phyloP scores from a whole-genome alignment of 2,797 vertebrate species.

The Propithecus deckenii region DNA sequence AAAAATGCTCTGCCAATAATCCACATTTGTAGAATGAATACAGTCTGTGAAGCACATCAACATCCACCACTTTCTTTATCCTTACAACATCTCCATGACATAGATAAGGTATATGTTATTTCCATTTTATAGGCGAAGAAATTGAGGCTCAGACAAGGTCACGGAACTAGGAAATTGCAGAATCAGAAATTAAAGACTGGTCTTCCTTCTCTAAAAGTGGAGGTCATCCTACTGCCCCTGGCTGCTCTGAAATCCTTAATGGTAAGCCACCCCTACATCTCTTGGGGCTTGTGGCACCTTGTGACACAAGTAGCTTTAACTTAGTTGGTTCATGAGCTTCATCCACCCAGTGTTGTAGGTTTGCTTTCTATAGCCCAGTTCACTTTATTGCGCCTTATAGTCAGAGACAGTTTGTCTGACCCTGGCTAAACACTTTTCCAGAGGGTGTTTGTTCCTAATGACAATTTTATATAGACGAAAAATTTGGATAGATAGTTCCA shows the following conservation, averaged over 20 bases:
- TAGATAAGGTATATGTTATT: not conserved
- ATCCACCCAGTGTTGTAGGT: not conserved
- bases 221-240: not conserved
- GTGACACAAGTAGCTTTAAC: not conserved
- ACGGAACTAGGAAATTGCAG: not conserved
- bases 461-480: not conserved
- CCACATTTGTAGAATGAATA: not conserved
- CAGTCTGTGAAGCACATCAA: not conserved
- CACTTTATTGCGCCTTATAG: not conserved
- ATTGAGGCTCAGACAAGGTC: not conserved
- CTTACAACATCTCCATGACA: not conserved
- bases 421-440: not conserved
- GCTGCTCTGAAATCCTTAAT: not conserved
- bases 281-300: not conserved
- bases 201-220: not conserved
- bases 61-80: not conserved
- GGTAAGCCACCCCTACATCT: not conserved
- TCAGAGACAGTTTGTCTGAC: not conserved
- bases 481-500: not conserved
- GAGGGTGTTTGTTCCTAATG: not conserved
- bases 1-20: not conserved
- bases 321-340: not conserved
- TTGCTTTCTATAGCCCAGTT: not conserved
- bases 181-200: not conserved
- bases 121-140: not conserved